phyloP scores from a whole-genome alignment of 2,113 vertebrate species.

The Lasiurus borealis region DNA sequence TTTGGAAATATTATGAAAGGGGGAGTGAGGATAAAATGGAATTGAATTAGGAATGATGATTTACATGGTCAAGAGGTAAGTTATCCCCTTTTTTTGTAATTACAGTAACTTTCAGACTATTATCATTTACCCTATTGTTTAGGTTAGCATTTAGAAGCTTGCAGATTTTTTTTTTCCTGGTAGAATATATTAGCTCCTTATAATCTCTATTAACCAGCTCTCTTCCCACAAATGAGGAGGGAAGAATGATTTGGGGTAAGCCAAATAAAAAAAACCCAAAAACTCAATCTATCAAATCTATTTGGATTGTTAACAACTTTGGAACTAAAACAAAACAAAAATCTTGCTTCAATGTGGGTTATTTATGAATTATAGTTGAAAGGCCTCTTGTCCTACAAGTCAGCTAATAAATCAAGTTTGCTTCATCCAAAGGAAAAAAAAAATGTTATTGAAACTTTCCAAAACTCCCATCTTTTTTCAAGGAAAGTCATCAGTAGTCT shows the following conservation, averaged over 20 bases:
- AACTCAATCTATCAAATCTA: conserved; percentile 78
- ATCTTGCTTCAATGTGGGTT: conserved; percentile 64
- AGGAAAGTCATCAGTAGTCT: neutral
- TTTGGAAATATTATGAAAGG: conserved; percentile 50
- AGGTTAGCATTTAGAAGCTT: conserved; percentile 75
- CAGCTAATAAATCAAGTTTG: conserved; percentile 78
- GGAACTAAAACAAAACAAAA: conserved; percentile 79
- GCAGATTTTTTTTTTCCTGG: conserved; percentile 59
- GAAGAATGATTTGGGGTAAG: conserved; percentile 29
- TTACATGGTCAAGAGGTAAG: conserved; percentile 40
- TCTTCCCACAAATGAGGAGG: neutral
- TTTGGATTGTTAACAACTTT: conserved; percentile 78
- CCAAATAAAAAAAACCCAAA: neutral
- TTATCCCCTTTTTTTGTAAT: conserved; percentile 42
- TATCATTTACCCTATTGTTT: neutral
- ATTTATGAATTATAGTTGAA: conserved; percentile 70
- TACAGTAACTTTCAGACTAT: conserved; percentile 33
- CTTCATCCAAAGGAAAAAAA: conserved; percentile 54
- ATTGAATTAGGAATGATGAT: conserved; percentile 48
- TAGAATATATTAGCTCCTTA: neutral
- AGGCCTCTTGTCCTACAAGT: conserved; percentile 57
- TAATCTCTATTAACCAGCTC: conserved; percentile 17
- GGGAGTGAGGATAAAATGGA: neutral
- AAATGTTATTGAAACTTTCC: neutral
- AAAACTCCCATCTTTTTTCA: conserved; percentile 10